phyloP scores from a whole-genome alignment of 2,797 vertebrate species.

The Sparidentex hasta region DNA sequence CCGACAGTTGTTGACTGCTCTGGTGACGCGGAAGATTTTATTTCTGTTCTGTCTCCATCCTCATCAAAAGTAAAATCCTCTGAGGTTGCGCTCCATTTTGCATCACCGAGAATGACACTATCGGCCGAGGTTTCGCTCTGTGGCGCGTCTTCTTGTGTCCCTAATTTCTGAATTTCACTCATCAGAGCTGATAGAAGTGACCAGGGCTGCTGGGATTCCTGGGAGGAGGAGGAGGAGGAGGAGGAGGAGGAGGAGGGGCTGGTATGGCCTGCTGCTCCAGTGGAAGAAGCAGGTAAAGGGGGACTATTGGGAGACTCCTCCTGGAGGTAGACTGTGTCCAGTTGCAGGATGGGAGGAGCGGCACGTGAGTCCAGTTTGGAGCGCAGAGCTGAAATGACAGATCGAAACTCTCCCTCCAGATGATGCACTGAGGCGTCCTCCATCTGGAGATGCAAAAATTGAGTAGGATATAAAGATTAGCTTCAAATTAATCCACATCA shows the following conservation, averaged over 20 bases:
- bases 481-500: slow-evolving; percentile 3
- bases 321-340: slow-evolving; percentile 63
- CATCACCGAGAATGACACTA: slow-evolving; percentile 13
- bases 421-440: slow-evolving; percentile 78
- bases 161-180: slow-evolving; percentile 56
- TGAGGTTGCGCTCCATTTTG: neutral
- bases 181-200: slow-evolving; percentile 62
- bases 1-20: slow-evolving; percentile 21
- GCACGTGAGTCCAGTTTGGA: slow-evolving; percentile 80
- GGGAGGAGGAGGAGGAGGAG: slow-evolving; percentile 29
- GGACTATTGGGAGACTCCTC: slow-evolving; percentile 38
- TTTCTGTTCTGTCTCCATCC: slow-evolving; percentile 21
- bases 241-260: neutral
- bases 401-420: slow-evolving; percentile 81
- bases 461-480: neutral
- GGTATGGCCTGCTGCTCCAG: slow-evolving; percentile 4
- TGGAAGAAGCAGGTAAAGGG: slow-evolving; percentile 25
- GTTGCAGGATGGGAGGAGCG: slow-evolving; percentile 69
- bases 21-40: slow-evolving; percentile 11
- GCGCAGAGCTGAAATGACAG: slow-evolving; percentile 81
- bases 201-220: slow-evolving; percentile 53
- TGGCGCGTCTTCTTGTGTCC: neutral
- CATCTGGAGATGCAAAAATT: slow-evolving; percentile 66
- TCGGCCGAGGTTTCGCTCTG: slow-evolving; percentile 23
- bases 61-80: slow-evolving; percentile 56